Conservation (phyloP, 2,797 vertebrate species). For the Otolemur crassicaudatus region DNA sequence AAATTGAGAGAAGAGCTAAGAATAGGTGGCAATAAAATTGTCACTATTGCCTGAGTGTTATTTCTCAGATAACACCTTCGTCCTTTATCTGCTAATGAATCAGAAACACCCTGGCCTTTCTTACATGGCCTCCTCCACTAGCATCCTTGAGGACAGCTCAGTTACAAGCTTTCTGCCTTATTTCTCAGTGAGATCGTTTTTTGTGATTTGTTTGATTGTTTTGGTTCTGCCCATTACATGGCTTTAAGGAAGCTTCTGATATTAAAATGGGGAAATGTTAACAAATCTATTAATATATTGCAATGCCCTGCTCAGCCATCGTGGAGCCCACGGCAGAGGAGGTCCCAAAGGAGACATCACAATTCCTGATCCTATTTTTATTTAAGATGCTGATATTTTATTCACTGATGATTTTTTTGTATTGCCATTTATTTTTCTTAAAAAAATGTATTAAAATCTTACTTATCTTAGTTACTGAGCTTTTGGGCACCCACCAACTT, state of each 20-base stretch:
- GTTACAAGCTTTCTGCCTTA: neutral
- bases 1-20: conserved; percentile 26
- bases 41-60: neutral
- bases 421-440: conserved; percentile 23
- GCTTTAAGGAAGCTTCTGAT: conserved; percentile 16
- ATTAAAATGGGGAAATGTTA: neutral
- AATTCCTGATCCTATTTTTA: neutral
- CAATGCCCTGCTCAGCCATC: neutral
- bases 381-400: neutral
- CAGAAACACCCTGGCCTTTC: conserved; percentile 4
- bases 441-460: neutral
- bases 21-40: conserved; percentile 50
- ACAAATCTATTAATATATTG: neutral
- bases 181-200: conserved; percentile 2
- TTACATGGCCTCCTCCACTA: neutral
- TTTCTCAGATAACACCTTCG: neutral
- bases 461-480: neutral
- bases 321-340: neutral
- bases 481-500: neutral
- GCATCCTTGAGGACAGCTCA: neutral
- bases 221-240: neutral
- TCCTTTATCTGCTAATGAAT: conserved; percentile 48
- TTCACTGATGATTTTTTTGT: neutral
- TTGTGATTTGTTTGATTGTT: neutral
- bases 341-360: neutral